Conservation (phyloP, 2,113 vertebrate genomes). For the Ornithorhynchus anatinus region DNA sequence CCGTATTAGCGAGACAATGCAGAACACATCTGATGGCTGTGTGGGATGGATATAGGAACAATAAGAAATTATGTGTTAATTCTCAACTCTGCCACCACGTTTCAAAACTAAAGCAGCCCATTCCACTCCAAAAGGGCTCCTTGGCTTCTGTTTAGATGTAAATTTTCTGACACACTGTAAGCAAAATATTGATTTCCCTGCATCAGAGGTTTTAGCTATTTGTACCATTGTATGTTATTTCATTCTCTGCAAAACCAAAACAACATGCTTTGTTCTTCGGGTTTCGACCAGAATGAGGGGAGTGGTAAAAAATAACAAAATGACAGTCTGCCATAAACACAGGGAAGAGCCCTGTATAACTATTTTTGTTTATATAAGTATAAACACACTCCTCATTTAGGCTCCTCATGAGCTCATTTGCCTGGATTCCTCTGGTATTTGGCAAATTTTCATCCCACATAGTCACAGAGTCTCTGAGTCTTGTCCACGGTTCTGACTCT, state of each 20-base stretch:
- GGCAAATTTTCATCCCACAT: too few species aligned
- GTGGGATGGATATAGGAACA: slow-evolving; percentile 17
- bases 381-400: slow-evolving; percentile 23
- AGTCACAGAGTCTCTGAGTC: too few species aligned
- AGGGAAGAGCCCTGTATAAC: not conserved
- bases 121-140: slow-evolving; percentile 47
- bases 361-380: slow-evolving; percentile 48
- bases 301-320: slow-evolving; percentile 49
- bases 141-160: slow-evolving; percentile 40
- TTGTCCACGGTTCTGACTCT: too few species aligned
- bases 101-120: slow-evolving; percentile 17
- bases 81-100: not conserved
- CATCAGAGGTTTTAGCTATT: slow-evolving; percentile 33
- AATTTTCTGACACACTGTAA: slow-evolving; percentile 50
- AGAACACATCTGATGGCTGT: slow-evolving; percentile 36
- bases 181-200: slow-evolving; percentile 42
- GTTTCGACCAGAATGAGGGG: slow-evolving; percentile 46
- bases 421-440: too few species aligned
- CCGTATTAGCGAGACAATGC: slow-evolving; percentile 6
- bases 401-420: slow-evolving; percentile 13
- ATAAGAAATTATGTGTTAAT: slow-evolving; percentile 47
- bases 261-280: slow-evolving; percentile 59
- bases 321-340: slow-evolving; percentile 51
- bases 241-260: slow-evolving; percentile 54
- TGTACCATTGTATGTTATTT: slow-evolving; percentile 40